These are phyloP conservation scores for Cheumatopsyche charites DNA, from an alignment of 1,140 invertebrate genomes.

Conservation along the genomic window DNA sequence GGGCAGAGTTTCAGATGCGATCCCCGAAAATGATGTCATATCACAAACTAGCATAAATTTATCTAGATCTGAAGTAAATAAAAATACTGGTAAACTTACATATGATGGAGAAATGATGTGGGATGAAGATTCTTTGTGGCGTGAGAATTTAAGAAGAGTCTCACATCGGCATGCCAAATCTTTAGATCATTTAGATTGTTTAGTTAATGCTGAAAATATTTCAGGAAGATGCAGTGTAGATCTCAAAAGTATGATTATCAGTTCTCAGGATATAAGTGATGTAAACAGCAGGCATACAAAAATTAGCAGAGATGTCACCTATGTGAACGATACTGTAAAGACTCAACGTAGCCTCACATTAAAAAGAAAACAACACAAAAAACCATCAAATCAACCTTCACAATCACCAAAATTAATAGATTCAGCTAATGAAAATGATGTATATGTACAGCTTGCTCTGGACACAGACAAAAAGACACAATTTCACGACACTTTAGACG, in stretches of 20 bases:
- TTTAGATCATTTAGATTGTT: conserved; percentile 75
- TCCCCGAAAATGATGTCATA: conserved; percentile 8
- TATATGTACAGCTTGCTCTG: conserved; percentile 64
- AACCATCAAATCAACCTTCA: conserved; percentile 18
- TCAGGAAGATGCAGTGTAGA: conserved; percentile 51
- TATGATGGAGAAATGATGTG: conserved; percentile 72
- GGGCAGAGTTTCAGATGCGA: conserved; percentile 6
- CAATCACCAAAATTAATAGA: conserved; percentile 13
- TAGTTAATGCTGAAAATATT: conserved; percentile 52
- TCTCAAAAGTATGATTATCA: conserved; percentile 55
- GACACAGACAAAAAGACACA: conserved; percentile 47
- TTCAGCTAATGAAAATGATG: conserved; percentile 60
- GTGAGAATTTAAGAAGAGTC: conserved; percentile 76
- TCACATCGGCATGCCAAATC: conserved; percentile 81
- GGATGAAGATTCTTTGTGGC: conserved; percentile 83
- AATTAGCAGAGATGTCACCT: conserved; percentile 71
- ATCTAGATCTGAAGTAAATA: neutral
- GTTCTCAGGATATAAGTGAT: conserved; percentile 39
- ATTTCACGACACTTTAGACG: conserved; percentile 51
- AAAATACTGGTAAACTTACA: conserved; percentile 33
- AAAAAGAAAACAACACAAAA: conserved; percentile 43
- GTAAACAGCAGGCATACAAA: conserved; percentile 54
- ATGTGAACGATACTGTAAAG: conserved; percentile 73
- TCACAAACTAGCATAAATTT: conserved; percentile 20
- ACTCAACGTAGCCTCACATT: conserved; percentile 40